Evolutionary conservation across 2,888 invertebrate species (phyloP).

Genomic region (Eristalis intricaria): DNA sequence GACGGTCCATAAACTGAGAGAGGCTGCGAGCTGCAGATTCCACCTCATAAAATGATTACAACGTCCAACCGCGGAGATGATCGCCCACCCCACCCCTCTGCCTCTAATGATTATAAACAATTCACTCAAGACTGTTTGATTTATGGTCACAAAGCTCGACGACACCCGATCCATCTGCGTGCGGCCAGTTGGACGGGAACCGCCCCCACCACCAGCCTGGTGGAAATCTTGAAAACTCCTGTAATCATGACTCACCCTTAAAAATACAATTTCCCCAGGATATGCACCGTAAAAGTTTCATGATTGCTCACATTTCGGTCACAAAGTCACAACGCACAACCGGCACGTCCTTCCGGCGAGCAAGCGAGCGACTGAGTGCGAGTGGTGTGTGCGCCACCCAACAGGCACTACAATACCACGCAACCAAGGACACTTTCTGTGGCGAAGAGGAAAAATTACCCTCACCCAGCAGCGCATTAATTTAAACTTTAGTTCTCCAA

Average conservation of each 20-base stretch:
- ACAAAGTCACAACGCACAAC: slow-evolving; percentile 23
- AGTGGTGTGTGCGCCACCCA: background rate
- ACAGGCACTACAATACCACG: slow-evolving; percentile 20
- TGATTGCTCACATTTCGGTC: slow-evolving; percentile 31
- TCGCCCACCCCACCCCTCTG: background rate
- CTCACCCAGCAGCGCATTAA: slow-evolving; percentile 30
- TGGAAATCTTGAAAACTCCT: slow-evolving; percentile 1
- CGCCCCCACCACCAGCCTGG: background rate
- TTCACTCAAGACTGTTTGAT: slow-evolving; percentile 60
- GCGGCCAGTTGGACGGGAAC: background rate
- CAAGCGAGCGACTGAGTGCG: too few species aligned
- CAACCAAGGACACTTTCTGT: slow-evolving; percentile 19
- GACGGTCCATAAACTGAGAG: slow-evolving; percentile 30
- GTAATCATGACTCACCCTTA: slow-evolving; percentile 13
- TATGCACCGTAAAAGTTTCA: slow-evolving; percentile 56
- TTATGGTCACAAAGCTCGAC: slow-evolving; percentile 25
- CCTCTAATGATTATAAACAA: slow-evolving; percentile 48
- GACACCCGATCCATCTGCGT: slow-evolving; percentile 20
- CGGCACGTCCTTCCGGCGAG: slow-evolving; percentile 11
- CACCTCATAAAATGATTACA: slow-evolving; percentile 58
- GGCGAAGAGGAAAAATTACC: slow-evolving; percentile 27
- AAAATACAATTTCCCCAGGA: slow-evolving; percentile 19
- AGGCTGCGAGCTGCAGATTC: slow-evolving; percentile 4
- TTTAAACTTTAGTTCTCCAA: slow-evolving; percentile 59
- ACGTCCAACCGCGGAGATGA: slow-evolving; percentile 32